These are phyloP conservation scores for Bombylius discolor DNA, from an alignment of 2,888 invertebrate species.

Conservation along the genomic window DNA sequence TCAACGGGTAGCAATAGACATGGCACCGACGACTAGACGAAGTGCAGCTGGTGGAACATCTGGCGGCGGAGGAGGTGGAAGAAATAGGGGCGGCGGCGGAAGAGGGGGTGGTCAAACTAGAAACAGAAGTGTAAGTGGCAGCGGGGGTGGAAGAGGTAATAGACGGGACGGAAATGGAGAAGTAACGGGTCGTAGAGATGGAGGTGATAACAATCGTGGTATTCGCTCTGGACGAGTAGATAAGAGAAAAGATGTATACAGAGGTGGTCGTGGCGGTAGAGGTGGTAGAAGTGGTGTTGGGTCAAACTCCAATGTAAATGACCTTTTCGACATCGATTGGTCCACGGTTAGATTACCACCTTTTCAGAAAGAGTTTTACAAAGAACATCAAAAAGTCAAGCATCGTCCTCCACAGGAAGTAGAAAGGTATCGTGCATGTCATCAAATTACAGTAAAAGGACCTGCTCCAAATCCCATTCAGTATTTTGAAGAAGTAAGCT, in stretches of 20 bases:
- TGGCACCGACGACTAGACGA: conserved; percentile 13
- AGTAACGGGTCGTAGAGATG: conserved; percentile 4
- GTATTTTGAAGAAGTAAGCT: conserved; percentile 63
- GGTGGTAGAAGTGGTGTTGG: conserved; percentile 4
- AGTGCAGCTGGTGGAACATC: conserved; percentile 9
- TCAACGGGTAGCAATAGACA: neutral
- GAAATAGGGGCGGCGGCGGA: conserved; percentile 17
- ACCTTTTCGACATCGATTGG: conserved; percentile 59
- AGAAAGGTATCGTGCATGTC: conserved; percentile 50
- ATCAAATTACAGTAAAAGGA: conserved; percentile 66
- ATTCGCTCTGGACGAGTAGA: conserved; percentile 43
- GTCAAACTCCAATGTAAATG: conserved; percentile 61
- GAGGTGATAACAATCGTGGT: neutral
- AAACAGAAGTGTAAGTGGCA: conserved; percentile 6
- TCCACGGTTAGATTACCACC: conserved; percentile 44
- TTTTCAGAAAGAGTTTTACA: conserved; percentile 75
- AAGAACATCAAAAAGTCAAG: conserved; percentile 52
- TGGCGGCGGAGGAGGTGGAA: conserved; percentile 14
- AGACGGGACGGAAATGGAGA: conserved; percentile 1
- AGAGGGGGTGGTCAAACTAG: conserved; percentile 13
- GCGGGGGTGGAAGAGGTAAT: conserved; percentile 7
- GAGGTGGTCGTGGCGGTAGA: conserved; percentile 4
- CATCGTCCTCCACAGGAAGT: conserved; percentile 55
- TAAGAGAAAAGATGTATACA: conserved; percentile 38
- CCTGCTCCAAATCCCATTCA: conserved; percentile 65